Evolutionary conservation across 2,888 invertebrate genomes (phyloP), one percentile per base, ranked within the genome.

Genomic region (Dromius quadrimaculatus): DNA sequence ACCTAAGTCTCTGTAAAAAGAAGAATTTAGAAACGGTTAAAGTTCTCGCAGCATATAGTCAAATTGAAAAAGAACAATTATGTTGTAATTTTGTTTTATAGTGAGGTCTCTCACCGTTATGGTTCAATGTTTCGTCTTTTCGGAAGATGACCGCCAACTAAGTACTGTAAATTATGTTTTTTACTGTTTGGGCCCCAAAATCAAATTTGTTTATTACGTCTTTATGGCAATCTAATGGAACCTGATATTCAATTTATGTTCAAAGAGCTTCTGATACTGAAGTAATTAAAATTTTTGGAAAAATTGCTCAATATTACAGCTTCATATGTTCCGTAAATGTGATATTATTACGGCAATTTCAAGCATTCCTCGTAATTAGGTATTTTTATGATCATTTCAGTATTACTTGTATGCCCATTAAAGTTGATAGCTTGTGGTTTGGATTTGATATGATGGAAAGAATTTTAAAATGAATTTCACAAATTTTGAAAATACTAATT

Each of bases 51-150:
- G 23, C 50, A 54, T 54, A 54, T 54, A 28, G 28, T 47, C 23
- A 54, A 54, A 54, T 54, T 54, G 50, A 54, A 54, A 47, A 54
- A 54, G 50, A 54, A 54, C 50, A 54, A 54, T 54, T 32, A 54
- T 23, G 23, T 4, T 28, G 50, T 54, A 54, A 54, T 54, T 28
- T 23, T 54, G 28, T 54, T 50, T 54, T 54, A 28, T 54, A 54
- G 28, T 54, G 23, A 54, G 50, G 15, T 28, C 23, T 15, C 13
- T 54, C 13, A 28, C 15, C 28, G 50, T 54, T 54, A 15, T 13
- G 50, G 50, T 54, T 54, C 28, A 54, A 28, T 54, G 50, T 54
- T 54, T 54, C 50, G 1, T 54, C 50, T 54, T 50, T 54, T 54
- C 13, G 50, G 15, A 28, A 28, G 11, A 54, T 41, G 15, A 41